Evolutionary conservation across 2,888 invertebrate species (phyloP).

Genomic region (Caprella mutica): DNA sequence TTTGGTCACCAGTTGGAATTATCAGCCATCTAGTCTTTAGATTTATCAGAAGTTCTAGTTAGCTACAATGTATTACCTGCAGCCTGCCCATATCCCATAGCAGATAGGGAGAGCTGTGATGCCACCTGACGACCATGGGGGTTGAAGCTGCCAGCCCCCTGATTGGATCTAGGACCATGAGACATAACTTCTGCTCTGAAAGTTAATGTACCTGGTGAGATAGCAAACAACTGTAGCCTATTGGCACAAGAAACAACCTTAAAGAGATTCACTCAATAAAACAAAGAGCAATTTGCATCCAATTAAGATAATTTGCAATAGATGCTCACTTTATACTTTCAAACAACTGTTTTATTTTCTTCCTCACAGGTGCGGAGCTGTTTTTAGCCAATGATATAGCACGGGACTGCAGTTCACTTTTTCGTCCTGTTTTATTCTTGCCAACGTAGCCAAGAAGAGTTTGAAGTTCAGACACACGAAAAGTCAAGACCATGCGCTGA

Average conservation of each 20-base stretch:
- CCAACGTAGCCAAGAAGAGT: conserved; percentile 67
- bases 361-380: conserved; percentile 51
- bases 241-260: too few species aligned
- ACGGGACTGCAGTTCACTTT: conserved; percentile 63
- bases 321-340: conserved; percentile 51
- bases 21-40: too few species aligned
- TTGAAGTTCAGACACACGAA: conserved; percentile 74
- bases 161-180: background rate
- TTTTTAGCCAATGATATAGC: conserved; percentile 58
- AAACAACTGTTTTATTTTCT: conserved; percentile 57
- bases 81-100: conserved; percentile 3
- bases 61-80: too few species aligned
- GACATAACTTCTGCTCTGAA: conserved; percentile 13
- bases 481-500: conserved; percentile 51
- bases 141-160: conserved; percentile 1
- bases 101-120: background rate
- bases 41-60: too few species aligned
- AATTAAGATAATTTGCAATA: background rate
- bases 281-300: too few species aligned
- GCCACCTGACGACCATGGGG: conserved; percentile 2
- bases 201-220: too few species aligned
- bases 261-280: too few species aligned
- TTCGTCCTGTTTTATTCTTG: conserved; percentile 64
- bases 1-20: too few species aligned
- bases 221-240: too few species aligned